A percentile compares a stretch with the other conserved stretches of the same genome.
phyloP scores from a whole-genome alignment of 2,888 invertebrate species.

The Blera fallax region DNA sequence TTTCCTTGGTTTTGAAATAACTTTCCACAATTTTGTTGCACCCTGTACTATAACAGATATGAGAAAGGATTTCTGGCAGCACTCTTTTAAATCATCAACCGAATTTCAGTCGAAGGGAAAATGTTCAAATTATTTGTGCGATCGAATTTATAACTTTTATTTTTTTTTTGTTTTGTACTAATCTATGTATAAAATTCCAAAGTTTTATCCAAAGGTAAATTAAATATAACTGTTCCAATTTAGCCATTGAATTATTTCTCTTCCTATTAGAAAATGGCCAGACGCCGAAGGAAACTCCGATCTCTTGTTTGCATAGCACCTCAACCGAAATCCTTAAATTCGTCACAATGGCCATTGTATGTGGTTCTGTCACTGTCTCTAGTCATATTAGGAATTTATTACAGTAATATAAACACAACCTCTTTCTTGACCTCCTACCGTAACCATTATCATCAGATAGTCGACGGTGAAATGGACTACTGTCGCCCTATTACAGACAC shows the following conservation, averaged over 20 bases:
- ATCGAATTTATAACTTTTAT: background rate
- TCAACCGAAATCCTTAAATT: background rate
- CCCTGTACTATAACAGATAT: background rate
- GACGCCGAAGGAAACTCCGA: slow-evolving; percentile 43
- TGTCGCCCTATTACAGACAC: slow-evolving; percentile 74
- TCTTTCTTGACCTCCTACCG: slow-evolving; percentile 72
- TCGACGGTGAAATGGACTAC: slow-evolving; percentile 77
- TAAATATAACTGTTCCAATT: background rate
- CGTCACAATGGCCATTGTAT: background rate
- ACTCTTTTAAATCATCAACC: background rate
- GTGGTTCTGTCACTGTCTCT: background rate
- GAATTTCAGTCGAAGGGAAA: background rate
- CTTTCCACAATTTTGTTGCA: background rate
- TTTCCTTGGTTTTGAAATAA: too few relatives aligned
- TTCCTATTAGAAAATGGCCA: slow-evolving; percentile 30
- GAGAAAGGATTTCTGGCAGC: background rate
- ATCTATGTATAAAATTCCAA: slow-evolving; percentile 21
- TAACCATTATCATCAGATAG: slow-evolving; percentile 77
- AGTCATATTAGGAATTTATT: background rate
- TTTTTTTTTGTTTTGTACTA: background rate
- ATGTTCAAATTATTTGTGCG: background rate
- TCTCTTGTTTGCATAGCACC: slow-evolving; percentile 20
- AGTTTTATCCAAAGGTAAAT: slow-evolving; percentile 25
- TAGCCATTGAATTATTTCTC: background rate
- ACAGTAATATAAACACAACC: background rate